Conservation (phyloP, 1,140 invertebrate species). For the Panagrolaimus sp. region DNA sequence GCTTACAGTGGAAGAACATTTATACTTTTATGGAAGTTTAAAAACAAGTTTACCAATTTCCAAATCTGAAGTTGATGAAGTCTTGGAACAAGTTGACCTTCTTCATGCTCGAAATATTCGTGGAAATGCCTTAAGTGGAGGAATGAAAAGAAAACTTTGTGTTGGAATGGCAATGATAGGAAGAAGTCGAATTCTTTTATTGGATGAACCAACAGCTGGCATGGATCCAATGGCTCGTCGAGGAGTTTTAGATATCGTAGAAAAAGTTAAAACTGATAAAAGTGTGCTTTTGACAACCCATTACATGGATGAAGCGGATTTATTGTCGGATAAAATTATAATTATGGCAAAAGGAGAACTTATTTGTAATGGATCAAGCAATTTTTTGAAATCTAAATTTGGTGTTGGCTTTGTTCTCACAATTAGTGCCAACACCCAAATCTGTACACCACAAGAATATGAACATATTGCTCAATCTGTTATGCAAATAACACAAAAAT, state of each 20-base stretch:
- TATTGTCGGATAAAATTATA: constrained; percentile 68
- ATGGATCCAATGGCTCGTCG: neutral
- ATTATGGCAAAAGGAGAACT: constrained; percentile 67
- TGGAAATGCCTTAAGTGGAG: neutral
- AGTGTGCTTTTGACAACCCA: constrained; percentile 76
- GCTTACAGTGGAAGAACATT: constrained; percentile 62
- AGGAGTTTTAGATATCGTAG: neutral
- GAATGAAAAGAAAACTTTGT: constrained; percentile 7
- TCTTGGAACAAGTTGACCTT: neutral
- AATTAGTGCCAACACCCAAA: neutral
- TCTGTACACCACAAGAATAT: neutral
- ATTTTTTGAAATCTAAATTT: constrained; percentile 65
- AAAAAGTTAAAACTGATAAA: neutral
- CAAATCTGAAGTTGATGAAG: neutral
- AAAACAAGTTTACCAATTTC: neutral
- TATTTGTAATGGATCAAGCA: constrained; percentile 66
- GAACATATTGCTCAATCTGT: neutral
- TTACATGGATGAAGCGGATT: constrained; percentile 95
- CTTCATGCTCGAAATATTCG: neutral
- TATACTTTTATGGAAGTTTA: constrained; percentile 63
- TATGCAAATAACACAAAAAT: neutral
- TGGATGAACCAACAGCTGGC: constrained; percentile 3
- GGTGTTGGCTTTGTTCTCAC: constrained; percentile 28
- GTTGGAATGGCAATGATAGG: neutral
- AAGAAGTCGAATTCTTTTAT: neutral